Base-by-base conservation (phyloP, 2,797 vertebrate genomes). In the Gouania willdenowi region DNA sequence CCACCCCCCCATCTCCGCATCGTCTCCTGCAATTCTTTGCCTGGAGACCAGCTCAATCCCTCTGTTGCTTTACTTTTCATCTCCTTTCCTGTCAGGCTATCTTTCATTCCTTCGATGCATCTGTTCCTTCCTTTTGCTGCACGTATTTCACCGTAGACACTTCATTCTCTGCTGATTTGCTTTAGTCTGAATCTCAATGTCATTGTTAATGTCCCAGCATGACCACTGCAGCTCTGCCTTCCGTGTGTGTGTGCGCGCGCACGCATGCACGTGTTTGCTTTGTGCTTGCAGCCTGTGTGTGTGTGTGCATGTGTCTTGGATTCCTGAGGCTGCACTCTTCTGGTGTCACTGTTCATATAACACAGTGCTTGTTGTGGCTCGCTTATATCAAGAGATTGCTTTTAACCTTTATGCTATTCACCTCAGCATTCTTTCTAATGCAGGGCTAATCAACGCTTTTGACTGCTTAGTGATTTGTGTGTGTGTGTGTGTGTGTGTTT, bases 281-380 rank as follows among this genome's bases (percentile, higher is more conserved):
- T 59, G 45, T 48, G 46, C 64, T 36, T 40, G 62, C 14, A 13
- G 13, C 13, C 14, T 41, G 35, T 66, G 32, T 58, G 38, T 57
- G 55, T 47, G 48, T 47, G 49, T 42, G 23, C 50, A 54, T 60
- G 49, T 65, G 52, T 50, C 73, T 69, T 77, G 59, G 74, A 77
- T 76, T 79, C 62, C 64, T 79, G 58, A 60, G 68, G 63, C 74
- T 67, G 58, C 52, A 40, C 68, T 78, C 53, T 62, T 73, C 70
- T 66, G 29, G 69, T 81, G 75, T 87, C 72, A 71, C 47, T 80
- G 78, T 85, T 82, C 81, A 84, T 84, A 79, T 71, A 77, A 72
- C 75, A 73, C 56, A 62, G 54, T 35, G 70, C 66, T 77, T 76
- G 74, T 72, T 68, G 79, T 55, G n/a, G 45, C 66, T 52, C 71